Evolutionary conservation across 2,797 vertebrate genomes (phyloP), one percentile per base, ranked within the genome.

Genomic region (Siniperca undulata): DNA sequence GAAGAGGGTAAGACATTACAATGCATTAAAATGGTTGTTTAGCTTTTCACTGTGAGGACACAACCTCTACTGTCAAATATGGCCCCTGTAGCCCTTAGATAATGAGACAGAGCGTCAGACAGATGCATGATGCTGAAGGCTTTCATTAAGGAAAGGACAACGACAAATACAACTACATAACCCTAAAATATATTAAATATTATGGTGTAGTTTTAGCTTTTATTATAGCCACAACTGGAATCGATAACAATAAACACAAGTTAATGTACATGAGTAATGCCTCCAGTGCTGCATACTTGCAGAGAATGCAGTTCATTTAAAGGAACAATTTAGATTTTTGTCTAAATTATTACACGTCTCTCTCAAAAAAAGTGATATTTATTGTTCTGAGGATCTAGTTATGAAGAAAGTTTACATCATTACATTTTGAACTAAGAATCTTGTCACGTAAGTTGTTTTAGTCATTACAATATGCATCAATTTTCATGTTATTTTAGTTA

Each of bases 11-110:
- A 66, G 74, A 68, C 34, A 7, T 38, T 34, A 55, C n/a, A 60
- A 36, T 17, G 2, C 70, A 30, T 4, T 46, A 60, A 64, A 65
- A 58, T 16, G 19, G 78, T 55, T n/a, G 55, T 60, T 61, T 50
- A 30, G 70, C 58, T 78, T 84, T 85, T 74, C 71, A 73, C 58
- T 61, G 34, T 14, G 75, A 83, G 86, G 88, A 92, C 83, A 64
- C 72, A 86, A 91, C 89, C 88, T 92, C 81, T 80, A 44, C 83
- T 90, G 89, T 86, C 91, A 91, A 55, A 75, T 9, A 0, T 0
- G 50, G 79, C 46, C 82, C 84, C 82, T 36, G 80, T 62, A 66
- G 86, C 50, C 42, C 56, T 84, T 4, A 62, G 14, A 88, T 88
- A 88, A 91, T 73, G 79, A 90, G 85, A 90, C 71, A 61, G 48